A percentile compares a stretch with the other conserved stretches of the same genome.
phyloP scores from a whole-genome alignment of 1,140 invertebrate genomes.

The Drosophila cardini region DNA sequence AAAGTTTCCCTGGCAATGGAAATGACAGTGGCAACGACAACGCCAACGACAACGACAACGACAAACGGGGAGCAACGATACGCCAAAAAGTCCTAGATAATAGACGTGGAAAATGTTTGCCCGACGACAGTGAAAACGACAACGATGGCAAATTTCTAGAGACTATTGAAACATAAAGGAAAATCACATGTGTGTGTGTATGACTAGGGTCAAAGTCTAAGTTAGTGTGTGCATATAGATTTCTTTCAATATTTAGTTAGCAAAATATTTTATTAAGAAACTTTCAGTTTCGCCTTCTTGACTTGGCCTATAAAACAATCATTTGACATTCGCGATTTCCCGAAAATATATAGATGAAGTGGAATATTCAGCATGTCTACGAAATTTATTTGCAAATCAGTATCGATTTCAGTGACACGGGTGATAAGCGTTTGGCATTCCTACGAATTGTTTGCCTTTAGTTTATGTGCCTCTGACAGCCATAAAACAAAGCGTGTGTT shows the following conservation, averaged over 20 bases:
- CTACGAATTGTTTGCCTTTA: constrained; percentile 40
- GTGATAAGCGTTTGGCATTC: constrained; percentile 74
- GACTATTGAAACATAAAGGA: constrained; percentile 79
- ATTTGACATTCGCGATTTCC: constrained; percentile 65
- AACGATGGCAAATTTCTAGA: constrained; percentile 44
- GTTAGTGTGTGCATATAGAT: constrained; percentile 23
- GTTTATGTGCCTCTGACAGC: constrained; percentile 47
- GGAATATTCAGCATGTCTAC: constrained; percentile 51
- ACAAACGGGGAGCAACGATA: constrained; percentile 56
- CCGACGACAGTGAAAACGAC: constrained; percentile 44
- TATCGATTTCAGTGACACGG: constrained; percentile 74
- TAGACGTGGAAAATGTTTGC: constrained; percentile 76
- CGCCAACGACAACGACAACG: constrained; percentile 34
- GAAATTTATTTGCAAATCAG: constrained; percentile 79
- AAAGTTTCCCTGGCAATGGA: constrained; percentile 56
- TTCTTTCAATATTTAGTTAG: constrained; percentile 60
- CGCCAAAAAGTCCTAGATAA: constrained; percentile 73
- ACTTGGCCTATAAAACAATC: constrained; percentile 69
- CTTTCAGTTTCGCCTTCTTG: constrained; percentile 60
- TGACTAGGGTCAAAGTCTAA: constrained; percentile 57
- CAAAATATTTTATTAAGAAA: constrained; percentile 78
- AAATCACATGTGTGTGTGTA: constrained; percentile 3
- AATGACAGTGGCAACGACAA: constrained; percentile 46
- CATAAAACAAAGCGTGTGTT: constrained; percentile 58
- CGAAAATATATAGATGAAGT: background rate